Evolutionary conservation across 2,113 vertebrate genomes (phyloP).

Genomic region (Bos taurus): DNA sequence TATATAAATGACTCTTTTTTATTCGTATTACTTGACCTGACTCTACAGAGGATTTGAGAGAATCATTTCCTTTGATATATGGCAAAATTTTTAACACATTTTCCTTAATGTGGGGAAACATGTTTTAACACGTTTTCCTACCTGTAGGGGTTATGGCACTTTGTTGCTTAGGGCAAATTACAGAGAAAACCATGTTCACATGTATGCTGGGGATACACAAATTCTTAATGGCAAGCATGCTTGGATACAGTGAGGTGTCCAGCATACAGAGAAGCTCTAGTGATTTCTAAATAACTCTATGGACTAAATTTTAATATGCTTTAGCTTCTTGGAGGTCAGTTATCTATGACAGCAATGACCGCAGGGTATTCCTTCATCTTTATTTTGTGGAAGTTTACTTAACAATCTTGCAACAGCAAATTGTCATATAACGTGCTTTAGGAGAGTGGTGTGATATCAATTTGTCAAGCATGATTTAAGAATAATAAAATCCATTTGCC

Average conservation of each 20-base stretch:
- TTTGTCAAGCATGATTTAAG: constrained; percentile 60
- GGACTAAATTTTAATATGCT: background rate
- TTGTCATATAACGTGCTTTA: constrained; percentile 8
- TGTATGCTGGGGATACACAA: background rate
- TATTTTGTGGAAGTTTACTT: background rate
- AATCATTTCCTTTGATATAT: background rate
- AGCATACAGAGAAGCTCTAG: background rate
- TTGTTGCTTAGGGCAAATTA: background rate
- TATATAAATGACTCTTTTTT: background rate
- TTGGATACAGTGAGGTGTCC: background rate
- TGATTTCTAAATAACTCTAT: background rate
- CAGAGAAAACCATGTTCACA: background rate
- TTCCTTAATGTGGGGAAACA: background rate
- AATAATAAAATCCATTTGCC: constrained; percentile 50
- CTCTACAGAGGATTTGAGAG: background rate
- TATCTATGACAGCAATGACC: background rate
- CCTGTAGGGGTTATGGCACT: background rate
- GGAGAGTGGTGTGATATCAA: constrained; percentile 18
- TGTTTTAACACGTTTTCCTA: background rate
- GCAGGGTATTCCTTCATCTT: background rate
- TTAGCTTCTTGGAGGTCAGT: constrained; percentile 17
- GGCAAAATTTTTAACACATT: background rate
- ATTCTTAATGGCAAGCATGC: background rate
- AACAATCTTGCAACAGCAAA: background rate
- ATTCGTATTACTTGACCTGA: background rate